phyloP scores from a whole-genome alignment of 1,140 invertebrate species.

The Copidosoma floridanum region DNA sequence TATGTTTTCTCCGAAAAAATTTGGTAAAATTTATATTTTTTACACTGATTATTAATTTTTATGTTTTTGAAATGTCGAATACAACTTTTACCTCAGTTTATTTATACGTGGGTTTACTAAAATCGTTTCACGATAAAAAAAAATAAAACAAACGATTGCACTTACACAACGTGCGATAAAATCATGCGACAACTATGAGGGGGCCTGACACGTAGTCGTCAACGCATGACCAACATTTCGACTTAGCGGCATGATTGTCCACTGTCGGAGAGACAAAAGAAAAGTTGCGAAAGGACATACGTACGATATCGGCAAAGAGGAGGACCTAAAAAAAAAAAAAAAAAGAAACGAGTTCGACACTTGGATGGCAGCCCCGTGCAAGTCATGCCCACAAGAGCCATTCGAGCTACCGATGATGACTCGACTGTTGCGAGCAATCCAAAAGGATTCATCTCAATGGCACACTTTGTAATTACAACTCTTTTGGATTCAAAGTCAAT shows the following conservation, averaged over 20 bases:
- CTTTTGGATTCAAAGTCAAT: too few relatives aligned
- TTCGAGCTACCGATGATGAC: conserved; percentile 44
- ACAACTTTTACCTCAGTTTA: too few relatives aligned
- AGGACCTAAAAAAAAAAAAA: conserved; percentile 7
- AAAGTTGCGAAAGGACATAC: not conserved
- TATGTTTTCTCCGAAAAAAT: too few relatives aligned
- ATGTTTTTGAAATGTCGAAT: too few relatives aligned
- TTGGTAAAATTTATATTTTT: too few relatives aligned
- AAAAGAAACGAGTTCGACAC: not conserved
- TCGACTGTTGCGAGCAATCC: too few relatives aligned
- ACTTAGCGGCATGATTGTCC: conserved; percentile 16
- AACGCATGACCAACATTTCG: too few relatives aligned
- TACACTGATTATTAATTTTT: not conserved
- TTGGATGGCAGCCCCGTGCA: conserved; percentile 35
- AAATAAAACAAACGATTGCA: not conserved
- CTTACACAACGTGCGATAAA: conserved; percentile 32
- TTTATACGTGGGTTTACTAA: too few relatives aligned
- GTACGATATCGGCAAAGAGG: too few relatives aligned
- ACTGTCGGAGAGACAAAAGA: conserved; percentile 6
- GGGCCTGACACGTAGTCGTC: conserved; percentile 32
- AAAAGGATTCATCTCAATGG: conserved; percentile 21
- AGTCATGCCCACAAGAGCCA: conserved; percentile 35
- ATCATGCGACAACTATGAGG: conserved; percentile 44
- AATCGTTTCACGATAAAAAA: too few relatives aligned
- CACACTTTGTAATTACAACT: conserved; percentile 19